These are phyloP conservation scores for Etheostoma nigrum DNA, from an alignment of 2,797 vertebrate species.

Conservation along the genomic window DNA sequence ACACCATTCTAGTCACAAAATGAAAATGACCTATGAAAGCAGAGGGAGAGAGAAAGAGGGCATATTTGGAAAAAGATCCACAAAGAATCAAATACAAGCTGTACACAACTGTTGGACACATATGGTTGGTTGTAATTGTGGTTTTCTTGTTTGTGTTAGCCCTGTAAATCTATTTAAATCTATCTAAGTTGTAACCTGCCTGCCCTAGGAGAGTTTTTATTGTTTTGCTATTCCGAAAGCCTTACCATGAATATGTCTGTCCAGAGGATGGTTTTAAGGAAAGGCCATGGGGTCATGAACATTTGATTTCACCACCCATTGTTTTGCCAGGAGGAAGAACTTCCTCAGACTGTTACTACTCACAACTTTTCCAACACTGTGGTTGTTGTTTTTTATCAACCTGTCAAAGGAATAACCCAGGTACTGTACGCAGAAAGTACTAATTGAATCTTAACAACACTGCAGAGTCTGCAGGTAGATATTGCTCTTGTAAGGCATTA, in stretches of 20 bases:
- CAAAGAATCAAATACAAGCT: not conserved
- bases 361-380: not conserved
- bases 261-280: not conserved
- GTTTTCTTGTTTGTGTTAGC: not conserved
- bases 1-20: constrained; percentile 26
- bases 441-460: not conserved
- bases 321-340: not conserved
- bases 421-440: not conserved
- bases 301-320: not conserved
- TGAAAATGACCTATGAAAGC: constrained; percentile 31
- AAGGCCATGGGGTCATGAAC: not conserved
- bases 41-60: too few species aligned
- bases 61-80: not conserved
- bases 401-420: not conserved
- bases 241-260: not conserved
- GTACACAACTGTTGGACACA: not conserved
- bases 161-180: not conserved
- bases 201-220: not conserved
- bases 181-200: not conserved
- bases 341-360: not conserved
- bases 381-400: not conserved
- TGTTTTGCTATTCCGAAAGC: not conserved
- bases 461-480: not conserved
- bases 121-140: not conserved
- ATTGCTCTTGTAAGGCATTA: not conserved